phyloP scores from a whole-genome alignment of 2,113 vertebrate genomes.

The Chamaetylas fuelleborni region DNA sequence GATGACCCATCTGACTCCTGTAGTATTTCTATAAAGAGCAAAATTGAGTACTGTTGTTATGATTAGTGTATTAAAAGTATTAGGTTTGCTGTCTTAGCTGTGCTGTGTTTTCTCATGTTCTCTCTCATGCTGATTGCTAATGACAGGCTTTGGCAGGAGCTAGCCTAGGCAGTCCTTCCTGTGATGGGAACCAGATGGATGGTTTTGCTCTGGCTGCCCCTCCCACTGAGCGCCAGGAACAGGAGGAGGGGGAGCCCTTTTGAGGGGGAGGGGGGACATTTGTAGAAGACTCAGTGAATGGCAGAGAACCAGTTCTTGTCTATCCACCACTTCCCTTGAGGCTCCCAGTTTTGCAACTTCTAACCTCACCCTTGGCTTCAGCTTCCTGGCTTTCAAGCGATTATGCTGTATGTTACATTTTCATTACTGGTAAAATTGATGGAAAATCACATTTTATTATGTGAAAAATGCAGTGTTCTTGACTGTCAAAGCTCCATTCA shows the following conservation, averaged over 20 bases:
- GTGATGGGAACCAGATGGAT: slow-evolving; percentile 56
- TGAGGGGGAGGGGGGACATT: not conserved
- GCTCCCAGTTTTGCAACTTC: not conserved
- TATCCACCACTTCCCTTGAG: not conserved
- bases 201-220: not conserved
- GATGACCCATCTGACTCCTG: not conserved
- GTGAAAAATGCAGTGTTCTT: slow-evolving; percentile 49
- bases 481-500: slow-evolving; percentile 55
- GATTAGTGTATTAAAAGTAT: slow-evolving; percentile 29
- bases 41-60: slow-evolving; percentile 12
- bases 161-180: not conserved
- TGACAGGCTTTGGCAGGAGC: slow-evolving; percentile 46
- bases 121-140: not conserved
- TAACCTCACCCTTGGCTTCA: slow-evolving; percentile 13
- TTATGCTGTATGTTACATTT: slow-evolving; percentile 13
- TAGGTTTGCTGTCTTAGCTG: slow-evolving; percentile 45
- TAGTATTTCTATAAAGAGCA: not conserved
- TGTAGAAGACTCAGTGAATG: not conserved
- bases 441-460: slow-evolving; percentile 64
- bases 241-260: not conserved
- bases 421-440: slow-evolving; percentile 35
- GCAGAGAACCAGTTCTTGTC: not conserved
- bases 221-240: not conserved
- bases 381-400: not conserved
- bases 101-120: slow-evolving; percentile 27